phyloP scores from a whole-genome alignment of 2,113 vertebrate species.

The Pomatorhinus ruficollis region DNA sequence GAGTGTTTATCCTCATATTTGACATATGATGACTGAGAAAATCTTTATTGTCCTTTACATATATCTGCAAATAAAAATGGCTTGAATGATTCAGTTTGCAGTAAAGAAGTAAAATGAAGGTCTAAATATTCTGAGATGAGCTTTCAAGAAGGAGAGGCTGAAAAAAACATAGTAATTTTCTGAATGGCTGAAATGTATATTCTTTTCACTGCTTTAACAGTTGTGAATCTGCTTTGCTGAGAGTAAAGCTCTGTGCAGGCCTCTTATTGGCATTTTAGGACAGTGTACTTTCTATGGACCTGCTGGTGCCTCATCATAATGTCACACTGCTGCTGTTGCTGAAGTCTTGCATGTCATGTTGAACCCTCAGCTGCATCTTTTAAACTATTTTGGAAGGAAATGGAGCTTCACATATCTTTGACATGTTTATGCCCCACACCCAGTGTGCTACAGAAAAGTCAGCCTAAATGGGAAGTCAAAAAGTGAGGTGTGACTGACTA shows the following conservation, averaged over 20 bases:
- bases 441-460: neutral
- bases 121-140: neutral
- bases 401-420: accelerated
- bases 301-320: neutral
- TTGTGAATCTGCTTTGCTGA: neutral
- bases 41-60: neutral
- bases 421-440: accelerated
- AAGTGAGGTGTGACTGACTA: neutral
- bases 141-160: neutral
- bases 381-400: neutral
- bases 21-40: neutral
- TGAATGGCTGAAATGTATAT: neutral
- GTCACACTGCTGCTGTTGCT: neutral
- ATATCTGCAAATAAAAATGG: neutral
- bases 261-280: neutral
- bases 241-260: neutral
- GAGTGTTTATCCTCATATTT: neutral
- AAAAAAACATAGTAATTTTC: neutral
- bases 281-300: accelerated
- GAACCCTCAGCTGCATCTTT: neutral
- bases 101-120: neutral
- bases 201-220: neutral
- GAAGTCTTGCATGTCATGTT: neutral
- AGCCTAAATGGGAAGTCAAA: neutral
- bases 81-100: neutral